Evolutionary conservation across 2,113 vertebrate genomes (phyloP), one percentile per base, ranked within the genome.

Genomic region (Boulengeromyrus knoepffleri): DNA sequence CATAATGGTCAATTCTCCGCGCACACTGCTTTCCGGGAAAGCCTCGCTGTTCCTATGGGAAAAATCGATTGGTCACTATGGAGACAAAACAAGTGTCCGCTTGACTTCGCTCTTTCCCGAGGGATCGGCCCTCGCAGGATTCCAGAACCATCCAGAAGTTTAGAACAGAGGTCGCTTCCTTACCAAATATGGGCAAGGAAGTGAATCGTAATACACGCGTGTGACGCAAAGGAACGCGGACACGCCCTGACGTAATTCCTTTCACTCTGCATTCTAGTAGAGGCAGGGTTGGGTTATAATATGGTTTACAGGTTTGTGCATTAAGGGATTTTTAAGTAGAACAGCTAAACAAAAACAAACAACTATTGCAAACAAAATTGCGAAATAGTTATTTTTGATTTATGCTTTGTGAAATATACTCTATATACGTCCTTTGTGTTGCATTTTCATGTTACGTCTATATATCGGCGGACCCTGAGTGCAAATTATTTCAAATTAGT

Each of bases 171-270:
- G 24, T 10, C 70, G 87, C 74, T 42, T 58, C 21, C 42, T 56
- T 56, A 74, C 93, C 94, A 94, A 93, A 95, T 92, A 94, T 96
- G 95, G 95, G 50, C 94, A 95, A 39, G 89, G 95, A 96, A 95
- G 88, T 92, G 42, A 56, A 3, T 90, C 88, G 91, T 3, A 6
- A 15, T 88, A 17, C 88, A 39, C 84, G 52, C 50, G 31, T 21
- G 86, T 49, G 50, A 83, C 87, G 87, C 87, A 27, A 50, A 84
- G 77, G 53, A 88, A 49, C 19, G 27, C 56, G 52, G 6, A 21
- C 45, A 91, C 95, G 94, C 91, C 56, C 0, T 95, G 94, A 95
- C 94, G 95, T 95, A 92, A 92, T 42, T 39, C 88, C 84, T 49
- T 52, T 96, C 96, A 93, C 95, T 94, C 80, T 12, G 83, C 39